Percentiles rank a stretch among this genome's conserved stretches.
Evolutionary conservation across 2,888 invertebrate species (phyloP).

Genomic region (Leptinotarsa tumamoca): DNA sequence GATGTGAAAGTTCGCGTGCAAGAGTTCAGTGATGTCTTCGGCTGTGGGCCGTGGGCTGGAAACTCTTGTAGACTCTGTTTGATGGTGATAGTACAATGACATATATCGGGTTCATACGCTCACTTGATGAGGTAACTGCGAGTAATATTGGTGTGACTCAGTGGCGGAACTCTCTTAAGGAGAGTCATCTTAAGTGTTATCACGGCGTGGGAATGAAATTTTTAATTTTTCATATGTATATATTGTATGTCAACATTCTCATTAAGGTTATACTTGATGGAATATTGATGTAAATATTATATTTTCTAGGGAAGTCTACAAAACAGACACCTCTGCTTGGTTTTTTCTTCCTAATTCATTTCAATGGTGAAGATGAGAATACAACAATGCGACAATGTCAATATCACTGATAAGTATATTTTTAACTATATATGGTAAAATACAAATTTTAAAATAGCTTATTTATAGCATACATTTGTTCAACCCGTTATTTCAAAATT

Average conservation of each 20-base stretch:
- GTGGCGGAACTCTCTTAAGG: conserved; percentile 9
- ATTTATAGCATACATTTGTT: no score
- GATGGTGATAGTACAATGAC: conserved; percentile 18
- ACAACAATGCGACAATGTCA: no score
- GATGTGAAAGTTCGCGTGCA: conserved; percentile 20
- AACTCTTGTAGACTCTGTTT: conserved; percentile 16
- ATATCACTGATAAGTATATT: no score
- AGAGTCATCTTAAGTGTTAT: conserved; percentile 2
- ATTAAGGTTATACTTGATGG: neutral
- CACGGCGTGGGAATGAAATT: neutral
- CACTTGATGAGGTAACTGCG: conserved; percentile 18
- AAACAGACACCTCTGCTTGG: no score
- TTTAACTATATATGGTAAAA: no score
- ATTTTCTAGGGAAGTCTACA: no score
- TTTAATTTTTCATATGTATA: neutral
- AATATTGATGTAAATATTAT: no score
- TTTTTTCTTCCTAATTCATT: no score
- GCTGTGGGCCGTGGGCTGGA: conserved; percentile 7
- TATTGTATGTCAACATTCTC: neutral
- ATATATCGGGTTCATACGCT: conserved; percentile 17
- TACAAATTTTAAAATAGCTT: no score
- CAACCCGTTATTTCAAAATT: no score
- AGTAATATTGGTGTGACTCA: conserved; percentile 4
- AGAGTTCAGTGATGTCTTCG: conserved; percentile 16
- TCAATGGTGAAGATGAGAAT: no score